Base-by-base conservation (phyloP, 1,140 invertebrate species). In the Sitobion miscanthi region DNA sequence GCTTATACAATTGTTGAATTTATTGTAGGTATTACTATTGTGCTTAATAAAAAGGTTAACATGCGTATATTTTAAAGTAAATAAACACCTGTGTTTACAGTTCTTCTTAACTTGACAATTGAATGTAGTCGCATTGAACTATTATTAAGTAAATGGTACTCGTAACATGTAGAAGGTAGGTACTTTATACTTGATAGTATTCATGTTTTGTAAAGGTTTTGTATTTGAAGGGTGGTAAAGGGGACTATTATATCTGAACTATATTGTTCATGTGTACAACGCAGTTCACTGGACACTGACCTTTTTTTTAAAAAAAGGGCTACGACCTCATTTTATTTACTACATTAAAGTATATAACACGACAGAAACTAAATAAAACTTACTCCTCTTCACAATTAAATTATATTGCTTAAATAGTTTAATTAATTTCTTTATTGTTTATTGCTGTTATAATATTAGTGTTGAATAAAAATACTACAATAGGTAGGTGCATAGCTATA, bases 41-140 rank as follows among this genome's bases (percentile, higher is more conserved):
- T 23, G 35, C 5, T 21, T 77, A 4, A 62, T 52, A 57, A 62
- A 25, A 93, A 83, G 82, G 52, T 23, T 23, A 30, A 54, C 52
- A 69, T 45, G 42, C 42, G 9, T 20, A 49, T n/a, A 54, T 83
- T 57, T 21, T 17, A 82, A 86, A 83, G 82, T 57, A 93, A 85
- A 93, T 85, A 93, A 93, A 93, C 91, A 93, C 91, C 91, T 93
- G 91, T 93, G 77, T 93, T 93, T 93, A 45, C 91, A 21, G 49
- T 17, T 45, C 77, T 93, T 93, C 91, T 93, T 86, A 86, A 52
- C 49, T 42, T 93, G 20, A 25, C 90, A 92, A 91, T 92, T 83
- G 8, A 45, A 45, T 92, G 49, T 93, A 45, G 49, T 69, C 45
- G 23, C 45, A 69, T 54, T 57, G 77, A 57, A 92, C 38, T 90